Base-by-base conservation (phyloP, 2,113 vertebrate genomes). In the Mellivora capensis region DNA sequence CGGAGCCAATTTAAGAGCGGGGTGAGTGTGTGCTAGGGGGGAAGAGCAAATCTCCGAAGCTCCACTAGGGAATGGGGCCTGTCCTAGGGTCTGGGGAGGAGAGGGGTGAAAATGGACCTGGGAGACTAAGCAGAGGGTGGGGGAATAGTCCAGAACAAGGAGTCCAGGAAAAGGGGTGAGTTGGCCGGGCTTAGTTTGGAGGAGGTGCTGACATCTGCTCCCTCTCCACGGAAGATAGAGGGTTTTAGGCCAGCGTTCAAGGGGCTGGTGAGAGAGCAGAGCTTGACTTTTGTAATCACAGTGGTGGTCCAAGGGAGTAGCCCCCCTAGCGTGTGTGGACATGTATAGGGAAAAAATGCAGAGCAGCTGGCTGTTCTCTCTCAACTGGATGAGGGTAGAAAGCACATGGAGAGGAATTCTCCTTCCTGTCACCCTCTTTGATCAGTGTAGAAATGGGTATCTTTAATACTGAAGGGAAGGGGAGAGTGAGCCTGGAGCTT, bases 11-110 rank as follows among this genome's bases (percentile, higher is more conserved):
- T 97, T 98, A 94, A 95, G 97, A 97, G 95, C 54, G 76, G 97
- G 98, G 98, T 98, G 98, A 98, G 98, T 98, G 92, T 97, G 91
- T 85, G 52, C 87, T 82, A 85, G 52, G 62, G 67, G 71, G 18
- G 86, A 95, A 92, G 54, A 94, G 81, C 80, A 92, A 87, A 95
- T 93, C 83, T 96, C 59, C 13, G 39, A 93, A 96, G 71, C 90
- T 80, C 57, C 80, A 61, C 37, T 86, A 54, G 62, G 87, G 62
- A 93, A 92, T 92, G 87, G 96, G 96, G 95, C 98, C 97, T 98
- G 96, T 96, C 94, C 87, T 92, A 96, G 91, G 62, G 76, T 87
- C 42, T 93, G 94, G 76, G 93, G 83, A 95, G 71, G 89, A 94
- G 52, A 83, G 29, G 87, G 64, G 64, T 74, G 88, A 95, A 57